Base-by-base conservation (phyloP, 2,797 vertebrate species). In the Scyliorhinus canicula region DNA sequence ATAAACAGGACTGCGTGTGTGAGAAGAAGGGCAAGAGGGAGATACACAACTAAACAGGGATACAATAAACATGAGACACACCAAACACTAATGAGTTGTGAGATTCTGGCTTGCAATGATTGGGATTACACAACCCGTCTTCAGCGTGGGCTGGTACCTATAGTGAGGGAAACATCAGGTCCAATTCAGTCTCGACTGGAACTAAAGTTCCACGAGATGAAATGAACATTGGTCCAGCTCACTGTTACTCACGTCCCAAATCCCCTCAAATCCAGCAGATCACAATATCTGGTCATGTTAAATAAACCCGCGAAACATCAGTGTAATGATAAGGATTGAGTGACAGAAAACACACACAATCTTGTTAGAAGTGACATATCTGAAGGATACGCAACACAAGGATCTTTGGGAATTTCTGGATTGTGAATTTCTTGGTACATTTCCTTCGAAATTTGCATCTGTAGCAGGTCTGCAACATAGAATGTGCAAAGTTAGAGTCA, bases 351-450 rank as follows among this genome's bases (percentile, higher is more conserved):
- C 19, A 86, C 2, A n/a, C 63, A 86, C 8, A 57, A 57, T 24
- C 35, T 57, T 40, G 31, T 7, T n/a, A 88, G 85, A n/a, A 88
- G 35, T 1, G 28, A 86, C 12, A 55, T 31, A 88, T 74, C 40
- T 74, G n/a, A 95, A 98, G 98, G 99, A 99, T 99, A 99, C 98
- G 99, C 95, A 99, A 98, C 95, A 99, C 99, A 67, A 99, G 97
- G 96, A 99, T 98, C 97, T 98, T 99, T 95, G 99, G 99, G 96
- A 99, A 99, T 97, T 98, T 98, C 97, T 99, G 98, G 96, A 99
- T 98, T 97, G 98, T 98, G 97, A 99, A 99, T 95, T 98, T 98
- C 97, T 99, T 99, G 0, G 98, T 99, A 96, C 98, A 99, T 97
- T 98, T 98, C 26, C 98, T 98, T 95, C 98, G 98, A 97, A 97